These are phyloP conservation scores for Drosophila oshimai DNA, from an alignment of 1,140 invertebrate species.

Conservation along the genomic window DNA sequence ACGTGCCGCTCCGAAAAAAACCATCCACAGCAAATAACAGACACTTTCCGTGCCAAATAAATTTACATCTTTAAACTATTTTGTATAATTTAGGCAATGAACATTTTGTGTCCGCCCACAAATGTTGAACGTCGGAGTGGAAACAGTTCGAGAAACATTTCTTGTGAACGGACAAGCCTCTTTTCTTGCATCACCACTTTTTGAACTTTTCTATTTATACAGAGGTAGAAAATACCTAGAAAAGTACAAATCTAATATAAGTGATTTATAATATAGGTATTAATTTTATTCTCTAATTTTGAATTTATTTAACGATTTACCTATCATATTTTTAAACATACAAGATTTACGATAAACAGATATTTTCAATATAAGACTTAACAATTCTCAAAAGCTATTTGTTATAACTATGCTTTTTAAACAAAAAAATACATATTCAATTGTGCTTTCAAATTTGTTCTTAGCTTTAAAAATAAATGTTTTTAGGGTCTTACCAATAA, in stretches of 20 bases:
- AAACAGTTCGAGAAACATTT: slow-evolving; percentile 13
- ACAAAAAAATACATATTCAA: no score
- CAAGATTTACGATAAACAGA: no score
- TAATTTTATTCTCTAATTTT: no score
- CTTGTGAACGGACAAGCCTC: not conserved
- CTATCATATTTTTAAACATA: no score
- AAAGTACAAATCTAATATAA: no score
- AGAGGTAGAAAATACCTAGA: not conserved
- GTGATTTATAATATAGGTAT: no score
- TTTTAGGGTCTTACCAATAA: no score
- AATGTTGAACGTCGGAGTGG: slow-evolving; percentile 8
- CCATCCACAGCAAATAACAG: slow-evolving; percentile 45
- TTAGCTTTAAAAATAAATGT: not conserved
- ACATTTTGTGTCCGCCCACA: slow-evolving; percentile 17
- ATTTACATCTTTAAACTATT: slow-evolving; percentile 66
- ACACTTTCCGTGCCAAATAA: slow-evolving; percentile 50
- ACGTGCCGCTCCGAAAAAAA: slow-evolving; percentile 31
- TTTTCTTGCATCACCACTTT: not conserved
- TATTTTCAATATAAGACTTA: no score
- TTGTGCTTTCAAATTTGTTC: no score
- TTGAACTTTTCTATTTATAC: not conserved
- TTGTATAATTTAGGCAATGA: slow-evolving; percentile 39
- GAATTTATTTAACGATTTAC: not conserved
- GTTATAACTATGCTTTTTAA: no score
- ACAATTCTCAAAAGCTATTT: no score